These are phyloP conservation scores for Trypoxylus dichotomus DNA, from an alignment of 1,140 invertebrate genomes.

Conservation along the genomic window DNA sequence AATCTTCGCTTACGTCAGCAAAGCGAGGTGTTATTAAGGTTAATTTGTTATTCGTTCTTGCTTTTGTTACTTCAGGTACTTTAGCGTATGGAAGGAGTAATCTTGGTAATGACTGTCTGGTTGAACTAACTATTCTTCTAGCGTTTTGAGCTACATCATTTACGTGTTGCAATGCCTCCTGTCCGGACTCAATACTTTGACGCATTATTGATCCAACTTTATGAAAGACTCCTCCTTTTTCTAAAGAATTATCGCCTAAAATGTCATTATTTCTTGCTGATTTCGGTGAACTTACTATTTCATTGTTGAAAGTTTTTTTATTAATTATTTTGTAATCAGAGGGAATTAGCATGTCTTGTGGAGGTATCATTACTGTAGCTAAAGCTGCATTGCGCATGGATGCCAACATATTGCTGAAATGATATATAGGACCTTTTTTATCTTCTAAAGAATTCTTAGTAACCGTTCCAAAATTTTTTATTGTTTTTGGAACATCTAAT, in stretches of 20 bases:
- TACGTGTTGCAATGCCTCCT: constrained; percentile 43
- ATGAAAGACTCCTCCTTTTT: constrained; percentile 34
- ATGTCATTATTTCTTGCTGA: constrained; percentile 17
- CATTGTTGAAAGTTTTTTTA: constrained; percentile 13
- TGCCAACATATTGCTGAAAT: constrained; percentile 46
- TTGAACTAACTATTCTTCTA: constrained; percentile 36
- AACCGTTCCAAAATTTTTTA: constrained; percentile 45
- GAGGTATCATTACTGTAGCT: constrained; percentile 45
- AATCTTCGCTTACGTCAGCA: constrained; percentile 34
- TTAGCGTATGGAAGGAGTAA: constrained; percentile 36
- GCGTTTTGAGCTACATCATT: constrained; percentile 44
- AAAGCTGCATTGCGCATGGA: constrained; percentile 45
- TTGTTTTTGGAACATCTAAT: constrained; percentile 42
- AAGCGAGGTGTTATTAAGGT: constrained; percentile 45
- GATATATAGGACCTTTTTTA: constrained; percentile 46
- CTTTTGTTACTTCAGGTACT: constrained; percentile 29
- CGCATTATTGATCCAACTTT: constrained; percentile 41
- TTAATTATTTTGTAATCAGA: constrained; percentile 46
- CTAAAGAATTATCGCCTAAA: background rate
- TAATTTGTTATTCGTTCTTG: constrained; percentile 34
- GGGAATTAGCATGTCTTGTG: constrained; percentile 48
- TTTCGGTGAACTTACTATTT: background rate
- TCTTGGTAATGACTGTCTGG: constrained; percentile 37
- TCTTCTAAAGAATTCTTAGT: constrained; percentile 47
- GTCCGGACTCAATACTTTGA: constrained; percentile 41